Percentiles rank a stretch among this genome's conserved stretches.
Evolutionary conservation across 53 echinoderm and acorn worm genomes (phyloP).

Genomic region (Stichopus horrens): DNA sequence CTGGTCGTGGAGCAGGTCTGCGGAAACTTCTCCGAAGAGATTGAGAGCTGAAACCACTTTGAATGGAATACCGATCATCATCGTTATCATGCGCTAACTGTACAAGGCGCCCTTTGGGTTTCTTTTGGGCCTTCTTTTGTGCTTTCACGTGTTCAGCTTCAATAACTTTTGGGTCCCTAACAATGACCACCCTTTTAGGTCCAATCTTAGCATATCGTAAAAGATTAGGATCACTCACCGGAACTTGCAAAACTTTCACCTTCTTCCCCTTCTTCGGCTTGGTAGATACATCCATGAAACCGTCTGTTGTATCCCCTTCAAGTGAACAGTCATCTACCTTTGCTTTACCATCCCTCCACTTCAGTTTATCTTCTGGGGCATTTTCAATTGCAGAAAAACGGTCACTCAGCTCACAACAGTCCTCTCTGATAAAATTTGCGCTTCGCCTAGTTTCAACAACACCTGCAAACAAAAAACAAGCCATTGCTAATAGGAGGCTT

Average conservation of each 20-base stretch:
- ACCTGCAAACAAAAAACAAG: background rate
- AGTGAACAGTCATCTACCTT: background rate
- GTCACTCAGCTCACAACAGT: background rate
- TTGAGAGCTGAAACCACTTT: background rate
- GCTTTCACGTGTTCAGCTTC: conserved; percentile 27
- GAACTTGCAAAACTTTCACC: conserved; percentile 12
- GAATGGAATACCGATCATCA: conserved; percentile 13
- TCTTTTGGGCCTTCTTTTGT: conserved; percentile 29
- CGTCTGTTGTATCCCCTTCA: background rate
- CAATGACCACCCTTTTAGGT: conserved; percentile 34
- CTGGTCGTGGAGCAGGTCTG: conserved; percentile 18
- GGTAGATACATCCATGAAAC: conserved; percentile 7
- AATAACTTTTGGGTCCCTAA: conserved; percentile 42
- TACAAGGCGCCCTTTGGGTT: conserved; percentile 1
- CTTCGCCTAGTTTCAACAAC: background rate
- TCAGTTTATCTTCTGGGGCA: conserved; percentile 9
- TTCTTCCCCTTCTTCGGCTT: conserved; percentile 28
- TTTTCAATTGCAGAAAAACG: background rate
- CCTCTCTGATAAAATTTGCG: background rate
- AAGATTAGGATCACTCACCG: conserved; percentile 47
- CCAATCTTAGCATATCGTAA: conserved; percentile 49
- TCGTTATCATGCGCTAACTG: background rate
- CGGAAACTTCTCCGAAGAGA: conserved; percentile 25
- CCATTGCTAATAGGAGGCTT: background rate
- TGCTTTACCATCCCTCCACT: background rate